A percentile compares a stretch with the other conserved stretches of the same genome.
These are phyloP conservation scores for Paralvinella palmiformis DNA, from an alignment of 1,140 invertebrate species.

Conservation along the genomic window DNA sequence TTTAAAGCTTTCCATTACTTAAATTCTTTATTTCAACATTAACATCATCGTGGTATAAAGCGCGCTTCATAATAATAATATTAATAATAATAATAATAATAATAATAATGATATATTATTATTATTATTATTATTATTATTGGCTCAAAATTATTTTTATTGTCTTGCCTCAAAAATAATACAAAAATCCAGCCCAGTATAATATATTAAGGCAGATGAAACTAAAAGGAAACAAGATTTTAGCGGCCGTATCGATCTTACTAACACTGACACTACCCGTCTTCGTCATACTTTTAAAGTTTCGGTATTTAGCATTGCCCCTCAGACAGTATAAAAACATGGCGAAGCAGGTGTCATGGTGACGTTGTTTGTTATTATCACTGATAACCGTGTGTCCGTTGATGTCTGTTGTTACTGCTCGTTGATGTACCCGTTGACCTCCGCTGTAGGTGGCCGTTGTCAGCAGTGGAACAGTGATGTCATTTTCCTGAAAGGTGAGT, in stretches of 20 bases:
- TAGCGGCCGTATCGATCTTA: slow-evolving; percentile 53
- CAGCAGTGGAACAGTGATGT: too few relatives aligned
- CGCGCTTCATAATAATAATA: too few relatives aligned
- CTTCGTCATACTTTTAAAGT: slow-evolving; percentile 17
- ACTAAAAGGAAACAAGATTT: slow-evolving; percentile 53
- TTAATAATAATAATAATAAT: too few relatives aligned
- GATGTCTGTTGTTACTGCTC: neutral
- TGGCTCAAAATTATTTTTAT: too few relatives aligned
- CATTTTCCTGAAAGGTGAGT: too few relatives aligned
- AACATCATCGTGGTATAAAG: too few relatives aligned
- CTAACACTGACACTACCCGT: slow-evolving; percentile 42
- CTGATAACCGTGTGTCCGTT: neutral
- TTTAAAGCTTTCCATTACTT: too few relatives aligned
- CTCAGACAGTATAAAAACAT: slow-evolving; percentile 8
- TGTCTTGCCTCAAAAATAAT: slow-evolving; percentile 17
- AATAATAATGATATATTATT: too few relatives aligned
- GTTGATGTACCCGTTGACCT: too few relatives aligned
- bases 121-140: too few relatives aligned
- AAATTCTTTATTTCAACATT: too few relatives aligned
- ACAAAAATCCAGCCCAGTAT: slow-evolving; percentile 52
- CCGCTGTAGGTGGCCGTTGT: too few relatives aligned
- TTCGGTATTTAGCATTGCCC: neutral
- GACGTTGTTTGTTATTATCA: neutral
- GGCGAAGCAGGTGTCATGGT: neutral
- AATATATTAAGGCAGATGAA: slow-evolving; percentile 52